A percentile compares a stretch with the other conserved stretches of the same genome.
Evolutionary conservation across 2,888 invertebrate species (phyloP).

Genomic region (Tenthredo amoena): DNA sequence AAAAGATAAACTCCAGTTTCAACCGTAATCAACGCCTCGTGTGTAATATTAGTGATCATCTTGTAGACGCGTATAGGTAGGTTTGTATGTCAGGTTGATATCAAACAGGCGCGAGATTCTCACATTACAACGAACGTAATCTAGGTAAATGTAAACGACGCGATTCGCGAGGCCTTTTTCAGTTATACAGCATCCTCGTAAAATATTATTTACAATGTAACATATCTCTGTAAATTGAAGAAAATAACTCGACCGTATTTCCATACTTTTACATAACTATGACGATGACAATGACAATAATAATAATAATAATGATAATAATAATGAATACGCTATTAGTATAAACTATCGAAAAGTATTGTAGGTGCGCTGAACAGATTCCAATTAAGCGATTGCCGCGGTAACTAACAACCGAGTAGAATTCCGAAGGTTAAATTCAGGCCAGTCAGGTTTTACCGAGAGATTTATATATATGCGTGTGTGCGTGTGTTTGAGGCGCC

Average conservation of each 20-base stretch:
- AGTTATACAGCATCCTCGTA: neutral
- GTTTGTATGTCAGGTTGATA: neutral
- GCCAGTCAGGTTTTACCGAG: conserved; percentile 20
- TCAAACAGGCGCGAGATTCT: neutral
- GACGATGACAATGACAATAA: too few species aligned
- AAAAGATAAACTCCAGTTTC: neutral
- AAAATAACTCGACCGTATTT: neutral
- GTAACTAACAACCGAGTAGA: conserved; percentile 10
- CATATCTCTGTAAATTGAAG: neutral
- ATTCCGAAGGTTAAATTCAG: conserved; percentile 40
- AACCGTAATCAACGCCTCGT: conserved; percentile 2
- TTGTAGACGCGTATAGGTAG: neutral
- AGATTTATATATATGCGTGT: neutral
- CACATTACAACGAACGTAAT: neutral
- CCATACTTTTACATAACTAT: too few species aligned
- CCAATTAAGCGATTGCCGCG: conserved; percentile 26
- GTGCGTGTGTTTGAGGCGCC: neutral
- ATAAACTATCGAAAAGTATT: neutral
- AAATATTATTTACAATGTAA: too few species aligned
- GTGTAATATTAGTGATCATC: neutral
- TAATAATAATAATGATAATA: neutral
- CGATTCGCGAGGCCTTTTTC: neutral
- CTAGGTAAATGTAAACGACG: neutral
- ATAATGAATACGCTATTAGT: neutral
- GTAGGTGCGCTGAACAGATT: neutral